A percentile compares a stretch with the other conserved stretches of the same genome.
phyloP scores from a whole-genome alignment of 2,888 invertebrate species.

The Sinelater perroti region DNA sequence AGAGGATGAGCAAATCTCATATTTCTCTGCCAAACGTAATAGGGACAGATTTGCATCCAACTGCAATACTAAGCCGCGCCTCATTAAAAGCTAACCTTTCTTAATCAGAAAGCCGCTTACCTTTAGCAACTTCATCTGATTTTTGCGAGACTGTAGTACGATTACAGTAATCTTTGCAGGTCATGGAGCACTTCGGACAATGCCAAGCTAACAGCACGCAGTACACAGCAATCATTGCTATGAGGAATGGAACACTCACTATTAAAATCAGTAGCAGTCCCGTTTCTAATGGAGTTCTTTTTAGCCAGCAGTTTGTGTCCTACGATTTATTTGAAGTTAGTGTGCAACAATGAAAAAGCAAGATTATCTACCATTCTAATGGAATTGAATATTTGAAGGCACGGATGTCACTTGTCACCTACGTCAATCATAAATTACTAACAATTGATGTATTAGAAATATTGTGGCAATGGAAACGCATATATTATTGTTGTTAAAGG shows the following conservation, averaged over 20 bases:
- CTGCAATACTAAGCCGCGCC: slow-evolving; percentile 4
- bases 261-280: slow-evolving; percentile 23
- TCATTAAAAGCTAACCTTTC: neutral
- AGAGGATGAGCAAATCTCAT: neutral
- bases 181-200: slow-evolving; percentile 10
- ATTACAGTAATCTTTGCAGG: neutral
- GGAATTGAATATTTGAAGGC: too few relatives aligned
- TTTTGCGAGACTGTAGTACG: neutral
- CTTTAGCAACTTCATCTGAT: neutral
- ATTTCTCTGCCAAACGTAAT: neutral
- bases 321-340: slow-evolving; percentile 11
- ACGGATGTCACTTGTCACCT: too few relatives aligned
- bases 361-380: too few relatives aligned
- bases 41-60: slow-evolving; percentile 7
- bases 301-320: slow-evolving; percentile 23
- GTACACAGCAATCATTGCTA: neutral
- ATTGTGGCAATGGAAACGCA: too few relatives aligned
- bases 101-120: neutral
- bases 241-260: slow-evolving; percentile 19
- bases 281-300: slow-evolving; percentile 26
- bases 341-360: too few relatives aligned
- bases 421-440: too few relatives aligned
- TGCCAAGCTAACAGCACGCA: neutral
- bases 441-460: too few relatives aligned
- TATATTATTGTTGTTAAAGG: too few relatives aligned